Conservation (phyloP, 2,113 vertebrate species). For the Pardalotus punctatus region DNA sequence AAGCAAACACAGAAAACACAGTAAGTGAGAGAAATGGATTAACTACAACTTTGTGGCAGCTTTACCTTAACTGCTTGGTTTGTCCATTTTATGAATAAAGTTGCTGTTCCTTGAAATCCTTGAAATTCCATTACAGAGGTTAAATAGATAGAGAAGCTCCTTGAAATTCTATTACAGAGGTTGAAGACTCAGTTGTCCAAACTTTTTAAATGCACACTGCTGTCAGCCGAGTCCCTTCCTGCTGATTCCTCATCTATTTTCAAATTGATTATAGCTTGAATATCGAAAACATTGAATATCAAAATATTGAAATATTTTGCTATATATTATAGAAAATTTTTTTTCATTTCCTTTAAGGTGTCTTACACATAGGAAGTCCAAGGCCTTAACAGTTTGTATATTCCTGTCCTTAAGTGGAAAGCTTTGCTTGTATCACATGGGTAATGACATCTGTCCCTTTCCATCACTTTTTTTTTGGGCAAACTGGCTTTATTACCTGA, state of each 20-base stretch:
- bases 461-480: not conserved
- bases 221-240: accelerated
- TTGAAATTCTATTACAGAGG: not conserved
- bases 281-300: not conserved
- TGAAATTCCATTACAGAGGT: not conserved
- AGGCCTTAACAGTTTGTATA: not conserved
- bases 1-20: not conserved
- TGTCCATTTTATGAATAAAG: not conserved
- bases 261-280: not conserved
- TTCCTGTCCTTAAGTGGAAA: not conserved
- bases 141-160: not conserved
- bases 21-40: not conserved
- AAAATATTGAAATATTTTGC: not conserved
- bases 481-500: not conserved
- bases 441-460: not conserved
- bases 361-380: not conserved
- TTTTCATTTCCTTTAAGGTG: not conserved
- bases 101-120: not conserved
- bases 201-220: not conserved
- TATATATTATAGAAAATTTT: not conserved
- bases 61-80: not conserved
- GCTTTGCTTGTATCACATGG: not conserved
- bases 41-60: not conserved
- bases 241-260: not conserved
- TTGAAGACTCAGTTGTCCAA: not conserved